These are phyloP conservation scores for Drosophila melanica DNA, from an alignment of 1,140 invertebrate species.

Conservation along the genomic window DNA sequence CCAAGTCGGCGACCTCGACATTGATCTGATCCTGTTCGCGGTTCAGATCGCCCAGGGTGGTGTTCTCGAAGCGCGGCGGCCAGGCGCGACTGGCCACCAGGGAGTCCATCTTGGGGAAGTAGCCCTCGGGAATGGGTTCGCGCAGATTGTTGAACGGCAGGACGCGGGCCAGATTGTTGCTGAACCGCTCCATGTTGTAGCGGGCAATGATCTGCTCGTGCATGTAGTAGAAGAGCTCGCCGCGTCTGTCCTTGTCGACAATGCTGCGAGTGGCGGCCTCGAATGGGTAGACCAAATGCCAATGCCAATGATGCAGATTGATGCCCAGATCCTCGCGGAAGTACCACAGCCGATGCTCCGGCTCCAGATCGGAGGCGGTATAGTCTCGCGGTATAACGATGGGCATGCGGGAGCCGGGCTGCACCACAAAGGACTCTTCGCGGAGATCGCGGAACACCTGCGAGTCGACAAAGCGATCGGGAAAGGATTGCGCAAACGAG, in stretches of 20 bases:
- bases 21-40: slow-evolving; percentile 88
- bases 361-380: slow-evolving; percentile 89
- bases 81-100: slow-evolving; percentile 87
- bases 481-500: slow-evolving; percentile 89
- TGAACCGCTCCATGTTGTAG: slow-evolving; percentile 89
- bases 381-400: slow-evolving; percentile 89
- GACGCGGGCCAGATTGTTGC: slow-evolving; percentile 86
- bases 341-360: slow-evolving; percentile 89
- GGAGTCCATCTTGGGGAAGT: slow-evolving; percentile 89
- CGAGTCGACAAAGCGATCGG: slow-evolving; percentile 91
- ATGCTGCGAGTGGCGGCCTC: slow-evolving; percentile 86
- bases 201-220: slow-evolving; percentile 89
- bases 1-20: slow-evolving; percentile 88
- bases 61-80: slow-evolving; percentile 87
- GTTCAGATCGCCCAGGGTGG: slow-evolving; percentile 87
- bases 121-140: slow-evolving; percentile 87
- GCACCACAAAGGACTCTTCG: slow-evolving; percentile 88
- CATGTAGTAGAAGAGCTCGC: slow-evolving; percentile 92
- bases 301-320: slow-evolving; percentile 93
- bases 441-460: slow-evolving; percentile 88
- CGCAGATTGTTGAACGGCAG: slow-evolving; percentile 86
- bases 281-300: slow-evolving; percentile 92
- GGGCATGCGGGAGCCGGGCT: slow-evolving; percentile 87
- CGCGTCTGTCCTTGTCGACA: slow-evolving; percentile 89
- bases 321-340: slow-evolving; percentile 90